Conservation (phyloP, 2,113 vertebrate species). For the Penelope pileata region DNA sequence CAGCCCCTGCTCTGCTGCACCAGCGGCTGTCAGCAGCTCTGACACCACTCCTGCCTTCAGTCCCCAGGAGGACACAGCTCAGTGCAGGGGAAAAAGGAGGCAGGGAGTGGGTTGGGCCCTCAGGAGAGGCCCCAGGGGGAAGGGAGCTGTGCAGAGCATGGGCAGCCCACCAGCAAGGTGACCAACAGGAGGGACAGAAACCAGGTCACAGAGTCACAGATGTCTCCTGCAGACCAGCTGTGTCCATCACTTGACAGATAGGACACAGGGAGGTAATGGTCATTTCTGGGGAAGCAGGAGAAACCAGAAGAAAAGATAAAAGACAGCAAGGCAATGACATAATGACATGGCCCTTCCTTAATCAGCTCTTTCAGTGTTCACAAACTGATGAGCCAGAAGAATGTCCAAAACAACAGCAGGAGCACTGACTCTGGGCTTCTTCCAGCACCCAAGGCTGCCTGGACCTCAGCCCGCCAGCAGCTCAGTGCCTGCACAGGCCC, state of each 20-base stretch:
- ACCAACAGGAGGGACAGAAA: neutral
- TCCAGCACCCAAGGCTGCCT: neutral
- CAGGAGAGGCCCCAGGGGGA: neutral
- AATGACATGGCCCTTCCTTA: neutral
- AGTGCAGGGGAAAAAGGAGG: neutral
- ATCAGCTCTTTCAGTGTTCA: neutral
- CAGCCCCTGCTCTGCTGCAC: neutral
- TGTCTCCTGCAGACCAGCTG: neutral
- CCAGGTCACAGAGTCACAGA: no score
- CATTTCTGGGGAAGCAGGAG: neutral
- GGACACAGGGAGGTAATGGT: neutral
- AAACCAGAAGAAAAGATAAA: neutral
- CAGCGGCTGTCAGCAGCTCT: neutral
- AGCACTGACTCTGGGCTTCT: neutral
- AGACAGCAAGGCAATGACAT: neutral
- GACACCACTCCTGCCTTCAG: no score
- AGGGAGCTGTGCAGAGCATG: neutral
- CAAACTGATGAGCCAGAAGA: neutral
- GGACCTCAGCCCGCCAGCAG: neutral
- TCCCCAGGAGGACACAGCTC: no score
- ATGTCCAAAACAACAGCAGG: neutral
- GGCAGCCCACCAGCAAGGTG: no score
- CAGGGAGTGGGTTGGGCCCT: neutral
- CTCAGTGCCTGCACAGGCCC: neutral
- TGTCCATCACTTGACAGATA: neutral